These are phyloP conservation scores for Lagocephalus sceleratus DNA, from an alignment of 2,797 vertebrate genomes.

Conservation along the genomic window DNA sequence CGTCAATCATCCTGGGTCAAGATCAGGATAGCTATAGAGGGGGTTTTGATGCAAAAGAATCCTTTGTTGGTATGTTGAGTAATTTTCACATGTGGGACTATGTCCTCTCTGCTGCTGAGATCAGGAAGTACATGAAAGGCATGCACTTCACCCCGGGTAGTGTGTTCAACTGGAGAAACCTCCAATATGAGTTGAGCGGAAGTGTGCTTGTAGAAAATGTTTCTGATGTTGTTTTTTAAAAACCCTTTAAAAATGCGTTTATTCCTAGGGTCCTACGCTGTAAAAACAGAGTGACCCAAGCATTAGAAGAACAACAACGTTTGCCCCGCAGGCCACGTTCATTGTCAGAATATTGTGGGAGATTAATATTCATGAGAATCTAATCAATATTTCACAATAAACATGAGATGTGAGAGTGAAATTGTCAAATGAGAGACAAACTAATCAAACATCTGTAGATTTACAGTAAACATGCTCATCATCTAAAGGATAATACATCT, in stretches of 20 bases:
- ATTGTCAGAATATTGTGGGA: slow-evolving; percentile 69
- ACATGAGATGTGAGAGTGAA: slow-evolving; percentile 68
- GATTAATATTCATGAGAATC: slow-evolving; percentile 60
- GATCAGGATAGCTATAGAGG: not conserved
- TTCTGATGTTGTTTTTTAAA: not conserved
- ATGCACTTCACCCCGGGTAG: not conserved
- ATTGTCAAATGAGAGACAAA: slow-evolving; percentile 60
- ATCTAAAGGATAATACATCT: slow-evolving; percentile 55
- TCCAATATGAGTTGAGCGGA: not conserved
- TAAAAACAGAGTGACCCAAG: slow-evolving; percentile 79
- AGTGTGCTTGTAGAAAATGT: not conserved
- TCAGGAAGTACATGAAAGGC: not conserved
- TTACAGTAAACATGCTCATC: slow-evolving; percentile 69
- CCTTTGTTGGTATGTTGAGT: not conserved
- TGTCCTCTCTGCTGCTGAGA: not conserved
- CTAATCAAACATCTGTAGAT: slow-evolving; percentile 64
- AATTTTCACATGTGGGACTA: not conserved
- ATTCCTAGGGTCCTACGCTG: slow-evolving; percentile 76
- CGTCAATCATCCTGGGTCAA: not conserved
- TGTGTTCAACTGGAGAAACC: not conserved
- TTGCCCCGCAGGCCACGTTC: slow-evolving; percentile 58
- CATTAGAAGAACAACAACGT: slow-evolving; percentile 64
- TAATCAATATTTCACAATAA: slow-evolving; percentile 63
- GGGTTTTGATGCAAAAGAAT: not conserved
- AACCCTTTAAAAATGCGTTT: slow-evolving; percentile 76